Base-by-base conservation (phyloP, 2,797 vertebrate genomes). In the Sebastes alutus region DNA sequence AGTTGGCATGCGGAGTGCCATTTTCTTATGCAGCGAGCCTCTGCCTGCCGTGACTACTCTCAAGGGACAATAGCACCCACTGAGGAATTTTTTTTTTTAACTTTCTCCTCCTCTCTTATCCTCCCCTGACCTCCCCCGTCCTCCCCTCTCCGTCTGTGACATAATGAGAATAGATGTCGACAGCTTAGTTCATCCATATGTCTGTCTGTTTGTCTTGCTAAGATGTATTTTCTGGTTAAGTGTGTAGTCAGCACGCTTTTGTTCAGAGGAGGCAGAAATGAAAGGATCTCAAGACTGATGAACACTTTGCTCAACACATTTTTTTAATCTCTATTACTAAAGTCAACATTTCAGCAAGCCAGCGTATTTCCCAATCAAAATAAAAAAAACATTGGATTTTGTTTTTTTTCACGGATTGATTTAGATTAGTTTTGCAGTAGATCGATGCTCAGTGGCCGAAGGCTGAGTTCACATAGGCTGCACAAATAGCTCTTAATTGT, bases 1-100 rank as follows among this genome's bases (percentile, higher is more conserved):
- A 94, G 89, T 92, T 94, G 84, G 87, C 89, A 91, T 93, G 87
- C 88, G 16, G 82, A 88, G 86, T 82, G 87, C 83, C 78, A 89
- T 91, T 90, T 89, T 83, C 81, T 81, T 75, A 89, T 85, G 89
- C 90, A 90, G 83, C 87, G 82, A 90, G 87, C 88, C 81, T 82
- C 79, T 72, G 76, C 82, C 88, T 86, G 89, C 81, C 74, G 83
- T 86, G 83, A 92, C 92, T 92, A 78, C 83, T 92, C 90, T 83
- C 84, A 16, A n/a, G 88, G 88, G 90, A 91, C 88, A 91, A 89
- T 75, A 89, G 89, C 87, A 81, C 85, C 91, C 80, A 87, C 82
- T 60, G 78, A 88, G 80, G 83, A 92, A 82, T 87, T 72, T 54
- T 46, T 38, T 62, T 27, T 58, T 54, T 68, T 64, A 29, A 46